Evolutionary conservation across 2,797 vertebrate species (phyloP), one percentile per base, ranked within the genome.

Genomic region (Labroides dimidiatus): DNA sequence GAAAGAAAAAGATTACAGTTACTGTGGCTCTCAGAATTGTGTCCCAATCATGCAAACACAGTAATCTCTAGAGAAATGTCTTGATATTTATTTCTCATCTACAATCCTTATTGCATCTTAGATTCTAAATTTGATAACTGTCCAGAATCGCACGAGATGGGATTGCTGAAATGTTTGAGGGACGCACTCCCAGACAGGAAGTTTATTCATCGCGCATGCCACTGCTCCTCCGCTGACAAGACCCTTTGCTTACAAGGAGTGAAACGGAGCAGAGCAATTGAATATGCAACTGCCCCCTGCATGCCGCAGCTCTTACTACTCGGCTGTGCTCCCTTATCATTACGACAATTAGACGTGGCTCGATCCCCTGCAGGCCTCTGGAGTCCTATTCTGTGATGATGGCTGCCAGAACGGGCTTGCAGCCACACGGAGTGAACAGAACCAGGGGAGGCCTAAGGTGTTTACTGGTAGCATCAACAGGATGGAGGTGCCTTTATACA

Each of bases 381-480:
- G 90, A 92, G 93, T 86, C 83, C 78, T 92, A 91, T 95, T 84
- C 84, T 91, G 84, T 81, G 82, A 90, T 81, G 78, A 74, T 79
- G 71, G 71, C 81, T 84, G 77, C 77, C 44, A 64, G 63, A 86
- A 72, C 58, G 33, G 78, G 69, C 68, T 77, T 64, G 65, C 63
- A 77, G 75, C 76, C 76, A 75, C 64, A 83, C 66, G 78, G 76
- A 60, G 37, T 82, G 76, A 84, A 81, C 75, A 67, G 64, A 77
- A 82, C 74, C 75, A 82, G 79, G 86, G 87, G 90, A 66, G 91
- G 91, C 88, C 71, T 78, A 82, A 91, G 85, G 84, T 95, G 90
- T 94, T 96, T 94, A 95, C 92, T 91, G 86, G 89, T 92, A 93
- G 90, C 91, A 93, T 94, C 94, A 96, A 96, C 94, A 93, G 93